Evolutionary conservation across 2,797 vertebrate genomes (phyloP).

Genomic region (Buceros bicornis): DNA sequence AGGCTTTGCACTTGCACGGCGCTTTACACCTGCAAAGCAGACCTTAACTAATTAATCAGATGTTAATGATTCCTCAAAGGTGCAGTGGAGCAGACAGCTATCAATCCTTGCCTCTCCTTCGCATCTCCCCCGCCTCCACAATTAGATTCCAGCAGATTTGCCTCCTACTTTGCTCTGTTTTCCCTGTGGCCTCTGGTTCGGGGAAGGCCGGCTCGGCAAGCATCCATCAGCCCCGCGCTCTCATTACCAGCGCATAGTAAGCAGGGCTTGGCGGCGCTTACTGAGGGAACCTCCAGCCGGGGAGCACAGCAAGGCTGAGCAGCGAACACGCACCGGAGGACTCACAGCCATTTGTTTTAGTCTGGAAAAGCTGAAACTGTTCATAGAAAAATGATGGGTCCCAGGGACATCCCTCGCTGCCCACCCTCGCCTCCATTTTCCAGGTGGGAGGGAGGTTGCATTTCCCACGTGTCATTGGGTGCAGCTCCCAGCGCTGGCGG

Average conservation of each 20-base stretch:
- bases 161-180: constrained; percentile 36
- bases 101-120: constrained; percentile 44
- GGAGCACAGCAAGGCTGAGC: not conserved
- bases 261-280: not conserved
- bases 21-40: constrained; percentile 39
- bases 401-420: accelerated
- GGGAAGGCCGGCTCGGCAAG: constrained; percentile 12
- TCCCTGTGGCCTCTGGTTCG: constrained; percentile 1
- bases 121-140: constrained; percentile 55
- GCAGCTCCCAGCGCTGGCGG: accelerated
- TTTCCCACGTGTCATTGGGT: accelerated
- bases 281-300: not conserved
- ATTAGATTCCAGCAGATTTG: constrained; percentile 55
- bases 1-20: not conserved
- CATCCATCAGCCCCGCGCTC: too few relatives aligned
- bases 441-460: not conserved
- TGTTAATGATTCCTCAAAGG: constrained; percentile 72
- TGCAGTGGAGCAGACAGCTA: constrained; percentile 63
- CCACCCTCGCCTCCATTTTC: not conserved
- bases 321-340: not conserved
- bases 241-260: not conserved
- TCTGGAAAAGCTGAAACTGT: not conserved
- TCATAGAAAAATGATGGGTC: not conserved
- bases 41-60: constrained; percentile 67
- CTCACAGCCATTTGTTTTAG: not conserved